A percentile compares a stretch with the other conserved stretches of the same genome.
These are phyloP conservation scores for Acanthopagrus latus DNA, from an alignment of 2,797 vertebrate species.

Conservation along the genomic window DNA sequence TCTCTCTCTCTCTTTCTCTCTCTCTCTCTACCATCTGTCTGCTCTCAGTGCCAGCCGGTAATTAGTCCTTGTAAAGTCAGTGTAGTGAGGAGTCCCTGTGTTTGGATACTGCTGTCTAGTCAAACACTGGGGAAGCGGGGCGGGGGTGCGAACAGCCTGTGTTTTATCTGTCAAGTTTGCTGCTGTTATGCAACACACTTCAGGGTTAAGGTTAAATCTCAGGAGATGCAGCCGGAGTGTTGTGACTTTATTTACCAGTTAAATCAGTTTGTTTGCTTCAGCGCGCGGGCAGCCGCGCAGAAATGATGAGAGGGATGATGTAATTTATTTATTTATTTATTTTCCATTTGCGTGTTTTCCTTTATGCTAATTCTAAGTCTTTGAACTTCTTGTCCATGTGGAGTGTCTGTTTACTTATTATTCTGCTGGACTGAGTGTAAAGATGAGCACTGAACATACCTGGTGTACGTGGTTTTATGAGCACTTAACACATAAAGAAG, in stretches of 20 bases:
- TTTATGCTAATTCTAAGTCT: constrained; percentile 57
- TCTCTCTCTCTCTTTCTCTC: too few species aligned
- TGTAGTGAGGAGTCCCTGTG: constrained; percentile 77
- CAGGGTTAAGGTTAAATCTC: constrained; percentile 75
- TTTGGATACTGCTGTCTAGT: constrained; percentile 79
- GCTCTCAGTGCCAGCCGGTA: constrained; percentile 75
- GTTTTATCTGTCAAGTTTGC: constrained; percentile 81
- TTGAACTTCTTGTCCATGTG: constrained; percentile 38
- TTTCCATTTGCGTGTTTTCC: constrained; percentile 43
- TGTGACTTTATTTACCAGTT: constrained; percentile 68
- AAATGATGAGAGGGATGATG: constrained; percentile 1
- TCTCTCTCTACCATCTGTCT: constrained; percentile 74
- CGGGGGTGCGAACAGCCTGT: constrained; percentile 67
- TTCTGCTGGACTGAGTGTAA: constrained; percentile 22
- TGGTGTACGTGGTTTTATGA: constrained; percentile 23
- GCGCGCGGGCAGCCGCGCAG: constrained; percentile 13
- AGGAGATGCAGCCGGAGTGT: constrained; percentile 59
- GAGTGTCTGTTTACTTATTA: constrained; percentile 38
- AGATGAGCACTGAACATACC: not conserved
- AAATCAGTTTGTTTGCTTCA: constrained; percentile 61
- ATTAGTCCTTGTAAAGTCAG: constrained; percentile 80
- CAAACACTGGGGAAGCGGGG: constrained; percentile 57
- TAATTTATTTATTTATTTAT: constrained; percentile 36
- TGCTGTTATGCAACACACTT: constrained; percentile 74
- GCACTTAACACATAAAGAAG: constrained; percentile 7